phyloP scores from a whole-genome alignment of 1,140 invertebrate species.

The Drosophila nannoptera region DNA sequence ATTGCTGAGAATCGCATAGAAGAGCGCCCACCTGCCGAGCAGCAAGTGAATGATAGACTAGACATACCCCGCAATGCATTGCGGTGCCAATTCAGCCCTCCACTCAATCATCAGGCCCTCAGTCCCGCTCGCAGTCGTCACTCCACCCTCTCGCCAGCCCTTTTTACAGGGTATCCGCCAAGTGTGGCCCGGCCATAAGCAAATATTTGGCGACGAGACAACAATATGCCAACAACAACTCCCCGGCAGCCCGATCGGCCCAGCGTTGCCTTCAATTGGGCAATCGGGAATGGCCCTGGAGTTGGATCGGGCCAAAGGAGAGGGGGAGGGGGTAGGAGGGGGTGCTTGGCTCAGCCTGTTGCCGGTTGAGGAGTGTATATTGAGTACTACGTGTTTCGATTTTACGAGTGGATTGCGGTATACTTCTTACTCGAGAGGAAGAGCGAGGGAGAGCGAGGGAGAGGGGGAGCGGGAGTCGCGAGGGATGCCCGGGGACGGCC shows the following conservation, averaged over 20 bases:
- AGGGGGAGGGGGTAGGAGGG: background rate
- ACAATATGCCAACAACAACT: conserved; percentile 19
- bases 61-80: no score
- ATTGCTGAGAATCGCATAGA: conserved; percentile 3
- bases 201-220: conserved; percentile 15
- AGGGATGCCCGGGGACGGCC: background rate
- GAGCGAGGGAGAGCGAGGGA: no score
- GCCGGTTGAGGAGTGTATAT: background rate
- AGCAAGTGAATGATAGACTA: no score
- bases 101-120: no score
- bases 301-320: background rate
- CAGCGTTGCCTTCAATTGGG: background rate
- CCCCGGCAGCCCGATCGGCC: no score
- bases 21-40: background rate
- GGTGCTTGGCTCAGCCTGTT: background rate
- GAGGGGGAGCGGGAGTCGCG: no score
- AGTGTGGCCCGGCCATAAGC: conserved; percentile 10
- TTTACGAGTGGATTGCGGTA: conserved; percentile 48
- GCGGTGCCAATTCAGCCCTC: no score
- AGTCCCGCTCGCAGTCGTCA: no score
- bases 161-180: conserved; percentile 8
- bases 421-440: conserved; percentile 10
- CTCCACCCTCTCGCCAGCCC: no score
- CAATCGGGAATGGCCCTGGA: background rate
- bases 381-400: conserved; percentile 57